These are phyloP conservation scores for Zalophus californianus DNA, from an alignment of 2,797 vertebrate species.

Conservation along the genomic window DNA sequence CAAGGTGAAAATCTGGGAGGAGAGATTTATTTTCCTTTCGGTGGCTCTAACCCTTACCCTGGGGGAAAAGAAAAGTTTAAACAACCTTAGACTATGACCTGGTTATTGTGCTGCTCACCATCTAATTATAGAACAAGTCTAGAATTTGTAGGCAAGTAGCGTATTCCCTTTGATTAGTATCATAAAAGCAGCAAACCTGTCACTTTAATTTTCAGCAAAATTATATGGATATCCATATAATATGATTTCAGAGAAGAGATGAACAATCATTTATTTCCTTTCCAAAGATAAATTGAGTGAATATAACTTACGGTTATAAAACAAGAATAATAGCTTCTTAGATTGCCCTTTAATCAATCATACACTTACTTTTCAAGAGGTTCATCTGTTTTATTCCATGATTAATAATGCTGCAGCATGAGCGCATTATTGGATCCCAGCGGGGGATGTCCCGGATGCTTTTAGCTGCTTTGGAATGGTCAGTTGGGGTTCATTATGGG, in stretches of 20 bases:
- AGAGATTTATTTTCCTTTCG: conserved; percentile 6
- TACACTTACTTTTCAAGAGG: conserved; percentile 92
- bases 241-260: conserved; percentile 87
- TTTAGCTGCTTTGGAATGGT: conserved; percentile 95
- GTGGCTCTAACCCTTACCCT: not conserved
- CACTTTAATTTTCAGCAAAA: conserved; percentile 83
- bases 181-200: conserved; percentile 75
- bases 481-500: conserved; percentile 98
- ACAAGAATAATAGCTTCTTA: conserved; percentile 93
- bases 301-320: conserved; percentile 92
- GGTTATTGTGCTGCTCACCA: conserved; percentile 25
- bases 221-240: conserved; percentile 84
- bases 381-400: conserved; percentile 96
- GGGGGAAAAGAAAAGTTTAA: conserved; percentile 58
- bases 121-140: conserved; percentile 71
- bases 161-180: conserved; percentile 75
- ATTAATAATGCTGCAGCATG: conserved; percentile 95
- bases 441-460: conserved; percentile 93
- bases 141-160: conserved; percentile 63
- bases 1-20: not conserved
- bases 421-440: conserved; percentile 95
- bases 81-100: not conserved
- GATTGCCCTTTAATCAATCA: conserved; percentile 94
- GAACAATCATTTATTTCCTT: conserved; percentile 89
- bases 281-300: conserved; percentile 92